Evolutionary conservation across 2,113 vertebrate genomes (phyloP), one percentile per base, ranked within the genome.

Genomic region (Neolamprologus cancellatus): DNA sequence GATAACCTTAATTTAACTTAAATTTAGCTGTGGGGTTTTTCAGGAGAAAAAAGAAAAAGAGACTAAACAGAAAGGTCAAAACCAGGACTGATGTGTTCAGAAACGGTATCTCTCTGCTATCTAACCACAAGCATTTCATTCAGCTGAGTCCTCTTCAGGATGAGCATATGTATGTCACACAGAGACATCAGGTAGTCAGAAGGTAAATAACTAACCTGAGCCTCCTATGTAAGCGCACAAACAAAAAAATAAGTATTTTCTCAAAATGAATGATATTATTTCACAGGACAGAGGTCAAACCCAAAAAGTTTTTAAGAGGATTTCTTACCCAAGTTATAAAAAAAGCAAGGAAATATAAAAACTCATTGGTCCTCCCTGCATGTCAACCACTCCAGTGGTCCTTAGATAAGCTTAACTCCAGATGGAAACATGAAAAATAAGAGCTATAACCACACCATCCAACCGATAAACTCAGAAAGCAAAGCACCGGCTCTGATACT

Each of bases 331-430:
- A 25, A 5, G 69, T 46, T 74, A 28, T 46, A 28, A 74, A 48
- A 44, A 46, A 74, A 1, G 20, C 25, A 5, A 74, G 8, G 14
- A 48, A 74, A 48, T 46, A 74, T 46, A 30, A 46, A 46, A 48
- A 46, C 82, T 79, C 79, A 69, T 5, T 14, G 82, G 71, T 66
- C 84, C 57, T 88, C n/a, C 80, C 84, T 87, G 89, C 86, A 91
- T 89, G 92, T 88, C 90, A 79, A 69, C 20, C 46, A 36, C 85
- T 87, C 61, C 69, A 64, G 54, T 28, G 14, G 44, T 57, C 55
- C 59, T 79, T 4, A 28, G 64, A 23, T 34, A 15, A 32, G 17
- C 32, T 74, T 5, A 18, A 55, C 32, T 28, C 25, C 61, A 36
- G 48, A 39, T 46, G 76, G 78, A 28, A 89, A 64, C 69, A 14